Conservation (phyloP, 2,797 vertebrate species). For the Salarias fasciatus region DNA sequence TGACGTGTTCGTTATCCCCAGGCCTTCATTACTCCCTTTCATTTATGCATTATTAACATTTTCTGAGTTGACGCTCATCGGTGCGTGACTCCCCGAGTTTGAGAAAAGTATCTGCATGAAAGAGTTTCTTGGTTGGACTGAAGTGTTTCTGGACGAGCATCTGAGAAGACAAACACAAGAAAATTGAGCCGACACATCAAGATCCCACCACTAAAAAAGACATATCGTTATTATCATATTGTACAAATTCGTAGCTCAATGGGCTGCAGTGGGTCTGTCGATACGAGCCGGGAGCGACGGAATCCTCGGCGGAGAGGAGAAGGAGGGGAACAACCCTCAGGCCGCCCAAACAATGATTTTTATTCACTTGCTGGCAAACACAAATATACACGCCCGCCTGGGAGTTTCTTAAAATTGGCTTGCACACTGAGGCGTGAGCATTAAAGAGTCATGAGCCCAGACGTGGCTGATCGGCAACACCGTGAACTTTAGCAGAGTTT, state of each 20-base stretch:
- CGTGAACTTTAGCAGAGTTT: constrained; percentile 48
- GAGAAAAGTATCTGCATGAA: too few species aligned
- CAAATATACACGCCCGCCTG: constrained; percentile 47
- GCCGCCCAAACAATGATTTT: constrained; percentile 61
- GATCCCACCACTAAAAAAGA: constrained; percentile 47
- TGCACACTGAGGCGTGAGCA: constrained; percentile 31
- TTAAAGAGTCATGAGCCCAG: constrained; percentile 47
- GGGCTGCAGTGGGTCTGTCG: constrained; percentile 63
- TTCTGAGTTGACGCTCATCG: constrained; percentile 16
- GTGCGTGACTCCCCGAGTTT: too few species aligned
- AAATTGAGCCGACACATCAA: constrained; percentile 14
- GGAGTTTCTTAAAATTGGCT: constrained; percentile 54
- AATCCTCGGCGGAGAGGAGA: constrained; percentile 31
- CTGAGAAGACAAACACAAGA: constrained; percentile 1
- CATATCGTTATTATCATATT: constrained; percentile 66
- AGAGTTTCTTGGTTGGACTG: too few species aligned
- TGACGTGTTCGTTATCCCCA: constrained; percentile 28
- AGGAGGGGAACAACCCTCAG: constrained; percentile 50
- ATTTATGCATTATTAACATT: constrained; percentile 37
- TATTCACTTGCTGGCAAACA: constrained; percentile 60
- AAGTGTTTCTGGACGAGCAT: not conserved
- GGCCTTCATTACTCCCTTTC: constrained; percentile 30
- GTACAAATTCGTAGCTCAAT: constrained; percentile 80
- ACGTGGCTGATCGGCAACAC: constrained; percentile 43
- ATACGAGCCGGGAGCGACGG: constrained; percentile 63